Percentiles rank a stretch among this genome's conserved stretches.
phyloP scores from a whole-genome alignment of 1,140 invertebrate species.

The Drosophila sechellia region DNA sequence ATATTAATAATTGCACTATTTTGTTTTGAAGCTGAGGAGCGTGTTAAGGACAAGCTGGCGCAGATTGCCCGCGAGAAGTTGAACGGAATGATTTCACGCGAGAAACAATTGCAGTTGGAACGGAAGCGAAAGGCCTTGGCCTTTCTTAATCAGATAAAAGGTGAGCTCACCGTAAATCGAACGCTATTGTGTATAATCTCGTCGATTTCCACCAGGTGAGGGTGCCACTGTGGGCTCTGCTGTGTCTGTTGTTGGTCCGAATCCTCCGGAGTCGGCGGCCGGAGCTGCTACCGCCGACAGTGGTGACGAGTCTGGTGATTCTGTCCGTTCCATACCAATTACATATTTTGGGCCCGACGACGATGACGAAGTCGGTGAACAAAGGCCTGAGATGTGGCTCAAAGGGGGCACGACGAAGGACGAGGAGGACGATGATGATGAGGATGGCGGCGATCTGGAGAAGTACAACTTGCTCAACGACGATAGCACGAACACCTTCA shows the following conservation, averaged over 20 bases:
- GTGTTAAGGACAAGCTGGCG: conserved; percentile 88
- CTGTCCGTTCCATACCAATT: conserved; percentile 82
- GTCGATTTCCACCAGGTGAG: conserved; percentile 28
- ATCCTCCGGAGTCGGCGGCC: conserved; percentile 17
- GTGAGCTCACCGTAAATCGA: conserved; percentile 14
- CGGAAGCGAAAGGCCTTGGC: conserved; percentile 88
- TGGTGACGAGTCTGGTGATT: conserved; percentile 66
- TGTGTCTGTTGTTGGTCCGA: not conserved
- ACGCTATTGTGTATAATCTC: not conserved
- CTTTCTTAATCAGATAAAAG: conserved; percentile 87
- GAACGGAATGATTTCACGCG: conserved; percentile 85
- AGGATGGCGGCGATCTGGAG: conserved; percentile 59
- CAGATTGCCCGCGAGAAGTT: conserved; percentile 87
- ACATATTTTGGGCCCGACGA: conserved; percentile 80
- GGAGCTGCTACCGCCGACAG: conserved; percentile 7
- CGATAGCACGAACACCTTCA: conserved; percentile 71
- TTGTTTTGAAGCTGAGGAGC: conserved; percentile 86
- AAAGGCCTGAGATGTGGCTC: not conserved
- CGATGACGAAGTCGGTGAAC: conserved; percentile 31
- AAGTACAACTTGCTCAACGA: conserved; percentile 75
- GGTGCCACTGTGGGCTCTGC: conserved; percentile 2
- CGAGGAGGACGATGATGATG: conserved; percentile 49
- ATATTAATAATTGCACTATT: too few species aligned
- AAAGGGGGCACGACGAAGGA: not conserved
- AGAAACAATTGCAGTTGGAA: conserved; percentile 90